Evolutionary conservation across 2,113 vertebrate species (phyloP), one percentile per base, ranked within the genome.

Genomic region (Eira barbara): DNA sequence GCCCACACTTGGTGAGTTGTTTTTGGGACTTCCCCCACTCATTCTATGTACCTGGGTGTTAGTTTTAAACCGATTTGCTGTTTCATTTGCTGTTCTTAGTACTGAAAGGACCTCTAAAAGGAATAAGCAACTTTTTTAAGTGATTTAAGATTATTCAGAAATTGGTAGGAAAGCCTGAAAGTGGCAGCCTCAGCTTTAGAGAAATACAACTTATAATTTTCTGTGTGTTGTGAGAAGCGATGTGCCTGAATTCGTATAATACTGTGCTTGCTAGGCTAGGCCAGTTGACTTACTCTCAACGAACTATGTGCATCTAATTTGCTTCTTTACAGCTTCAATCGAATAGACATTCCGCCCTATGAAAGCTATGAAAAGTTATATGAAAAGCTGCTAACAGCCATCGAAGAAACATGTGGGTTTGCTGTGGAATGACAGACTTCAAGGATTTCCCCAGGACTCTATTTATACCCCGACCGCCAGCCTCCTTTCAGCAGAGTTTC

Each of bases 321-420:
- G 93, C 78, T 97, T 98, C 1, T 97, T 96, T 95, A 25, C 98
- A 99, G 99, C 98, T 99, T 99, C 98, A 99, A 99, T 98, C 99
- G 99, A 98, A 99, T 99, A 78, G 99, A 99, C 99, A 99, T 99
- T 99, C 99, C 99, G 85, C 99, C 99, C 1, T 99, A 99, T 14
- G 99, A 99, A 98, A 99, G 98, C 98, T 99, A 99, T 31, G 99
- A 99, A 97, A 99, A 99, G 98, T 99, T 99, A 21, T 99, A 99
- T 91, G 99, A 99, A 98, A 99, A 99, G 99, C 99, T 99, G 98
- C 99, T 99, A 98, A 99, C 99, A 18, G 99, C 99, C 99, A 99
- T 99, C 73, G 99, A 99, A 98, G 99, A 99, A 98, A 99, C 99
- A 6, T 99, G 99, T 92, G 99, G 99, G 96, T 99, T 99, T 89